Conservation (phyloP, 2,797 vertebrate genomes). For the Salmo trutta region DNA sequence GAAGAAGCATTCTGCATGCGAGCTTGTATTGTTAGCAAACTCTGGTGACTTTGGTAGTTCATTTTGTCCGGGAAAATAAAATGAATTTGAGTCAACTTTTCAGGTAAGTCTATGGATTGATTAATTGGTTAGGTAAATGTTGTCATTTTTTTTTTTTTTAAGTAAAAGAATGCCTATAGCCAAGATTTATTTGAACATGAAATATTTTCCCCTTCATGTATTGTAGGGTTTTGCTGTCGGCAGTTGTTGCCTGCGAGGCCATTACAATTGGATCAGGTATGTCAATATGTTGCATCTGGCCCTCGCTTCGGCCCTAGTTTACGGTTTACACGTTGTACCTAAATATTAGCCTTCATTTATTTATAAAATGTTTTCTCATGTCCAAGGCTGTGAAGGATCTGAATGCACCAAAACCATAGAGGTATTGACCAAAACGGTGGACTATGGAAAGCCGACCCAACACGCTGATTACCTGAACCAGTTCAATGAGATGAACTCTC, state of each 20-base stretch:
- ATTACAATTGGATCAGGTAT: conserved; percentile 55
- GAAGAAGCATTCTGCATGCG: neutral
- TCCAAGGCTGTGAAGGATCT: conserved; percentile 59
- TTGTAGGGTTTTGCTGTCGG: conserved; percentile 57
- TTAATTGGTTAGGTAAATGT: neutral
- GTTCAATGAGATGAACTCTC: conserved; percentile 74
- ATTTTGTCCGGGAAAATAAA: neutral
- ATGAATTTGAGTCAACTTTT: conserved; percentile 38
- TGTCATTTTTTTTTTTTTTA: neutral
- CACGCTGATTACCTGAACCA: conserved; percentile 59
- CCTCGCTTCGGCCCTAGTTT: neutral
- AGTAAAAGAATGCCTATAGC: neutral
- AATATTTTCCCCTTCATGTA: neutral
- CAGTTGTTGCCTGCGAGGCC: conserved; percentile 32
- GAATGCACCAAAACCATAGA: conserved; percentile 44
- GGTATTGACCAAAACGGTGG: conserved; percentile 15
- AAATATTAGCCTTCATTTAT: neutral
- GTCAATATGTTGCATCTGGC: conserved; percentile 9
- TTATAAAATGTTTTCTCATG: neutral
- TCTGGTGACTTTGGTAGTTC: neutral
- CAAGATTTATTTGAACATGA: neutral
- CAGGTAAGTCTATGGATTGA: conserved; percentile 38
- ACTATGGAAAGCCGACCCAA: conserved; percentile 37
- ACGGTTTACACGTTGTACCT: neutral
- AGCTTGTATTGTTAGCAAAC: neutral